A percentile compares a stretch with the other conserved stretches of the same genome.
These are phyloP conservation scores for Hippocampus guttulatus DNA, from an alignment of 2,113 vertebrate species.

Conservation along the genomic window DNA sequence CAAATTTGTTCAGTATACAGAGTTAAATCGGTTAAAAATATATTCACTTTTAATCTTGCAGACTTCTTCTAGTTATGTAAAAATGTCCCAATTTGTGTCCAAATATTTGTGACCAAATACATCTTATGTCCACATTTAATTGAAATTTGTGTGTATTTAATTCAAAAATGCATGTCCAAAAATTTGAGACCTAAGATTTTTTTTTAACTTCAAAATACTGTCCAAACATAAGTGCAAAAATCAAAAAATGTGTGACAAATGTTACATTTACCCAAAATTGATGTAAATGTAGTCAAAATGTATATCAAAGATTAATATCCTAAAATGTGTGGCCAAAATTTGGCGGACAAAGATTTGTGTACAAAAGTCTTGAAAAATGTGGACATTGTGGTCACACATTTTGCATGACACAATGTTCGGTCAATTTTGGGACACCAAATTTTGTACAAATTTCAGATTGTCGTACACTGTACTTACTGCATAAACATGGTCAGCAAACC, in stretches of 20 bases:
- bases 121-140: too few relatives aligned
- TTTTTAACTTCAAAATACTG: too few relatives aligned
- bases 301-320: too few relatives aligned
- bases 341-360: background rate
- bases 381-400: background rate
- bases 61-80: background rate
- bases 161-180: too few relatives aligned
- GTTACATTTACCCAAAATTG: too few relatives aligned
- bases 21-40: background rate
- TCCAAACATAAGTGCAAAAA: too few relatives aligned
- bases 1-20: background rate
- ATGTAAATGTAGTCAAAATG: too few relatives aligned
- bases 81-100: background rate
- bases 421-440: too few relatives aligned
- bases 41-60: background rate
- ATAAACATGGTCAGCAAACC: constrained; percentile 23
- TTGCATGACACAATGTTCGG: background rate
- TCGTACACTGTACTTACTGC: constrained; percentile 35
- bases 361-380: background rate
- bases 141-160: too few relatives aligned
- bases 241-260: background rate
- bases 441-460: background rate
- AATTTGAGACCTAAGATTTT: too few relatives aligned
- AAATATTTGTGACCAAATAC: too few relatives aligned
- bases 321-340: background rate